Evolutionary conservation across 2,888 invertebrate species (phyloP).

Genomic region (Timema cristinae): DNA sequence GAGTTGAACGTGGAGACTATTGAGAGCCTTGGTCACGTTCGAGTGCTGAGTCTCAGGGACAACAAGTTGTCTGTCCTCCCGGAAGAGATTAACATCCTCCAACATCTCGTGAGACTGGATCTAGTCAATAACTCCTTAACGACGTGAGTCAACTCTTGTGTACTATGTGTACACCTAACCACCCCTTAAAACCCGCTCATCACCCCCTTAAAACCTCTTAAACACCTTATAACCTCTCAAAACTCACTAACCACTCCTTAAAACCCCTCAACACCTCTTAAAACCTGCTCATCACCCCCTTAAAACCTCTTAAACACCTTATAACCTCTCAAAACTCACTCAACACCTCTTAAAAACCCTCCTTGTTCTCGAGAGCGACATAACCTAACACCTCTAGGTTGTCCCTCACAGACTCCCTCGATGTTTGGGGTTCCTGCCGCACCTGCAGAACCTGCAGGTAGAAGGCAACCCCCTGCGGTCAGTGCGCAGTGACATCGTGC

Average conservation of each 20-base stretch:
- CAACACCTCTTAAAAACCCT: no score
- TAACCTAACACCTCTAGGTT: no score
- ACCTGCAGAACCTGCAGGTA: conserved; percentile 75
- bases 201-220: no score
- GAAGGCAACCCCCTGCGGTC: conserved; percentile 79
- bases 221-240: no score
- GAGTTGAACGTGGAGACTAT: conserved; percentile 67
- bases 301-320: no score
- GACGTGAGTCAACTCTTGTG: conserved; percentile 42
- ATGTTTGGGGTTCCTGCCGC: conserved; percentile 63
- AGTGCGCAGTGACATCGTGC: conserved; percentile 76
- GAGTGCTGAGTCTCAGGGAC: conserved; percentile 72
- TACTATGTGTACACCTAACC: conserved; percentile 37
- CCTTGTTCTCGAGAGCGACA: no score
- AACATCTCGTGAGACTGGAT: conserved; percentile 76
- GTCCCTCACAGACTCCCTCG: conserved; percentile 57
- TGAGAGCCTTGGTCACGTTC: conserved; percentile 67
- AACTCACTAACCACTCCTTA: no score
- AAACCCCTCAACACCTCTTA: no score
- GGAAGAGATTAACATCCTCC: conserved; percentile 69
- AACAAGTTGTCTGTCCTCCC: conserved; percentile 76
- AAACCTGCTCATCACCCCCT: no score
- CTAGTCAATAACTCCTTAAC: conserved; percentile 72
- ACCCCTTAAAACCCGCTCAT: no score
- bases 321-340: no score